Conservation (phyloP, 2,113 vertebrate species). For the Sterna hirundo region DNA sequence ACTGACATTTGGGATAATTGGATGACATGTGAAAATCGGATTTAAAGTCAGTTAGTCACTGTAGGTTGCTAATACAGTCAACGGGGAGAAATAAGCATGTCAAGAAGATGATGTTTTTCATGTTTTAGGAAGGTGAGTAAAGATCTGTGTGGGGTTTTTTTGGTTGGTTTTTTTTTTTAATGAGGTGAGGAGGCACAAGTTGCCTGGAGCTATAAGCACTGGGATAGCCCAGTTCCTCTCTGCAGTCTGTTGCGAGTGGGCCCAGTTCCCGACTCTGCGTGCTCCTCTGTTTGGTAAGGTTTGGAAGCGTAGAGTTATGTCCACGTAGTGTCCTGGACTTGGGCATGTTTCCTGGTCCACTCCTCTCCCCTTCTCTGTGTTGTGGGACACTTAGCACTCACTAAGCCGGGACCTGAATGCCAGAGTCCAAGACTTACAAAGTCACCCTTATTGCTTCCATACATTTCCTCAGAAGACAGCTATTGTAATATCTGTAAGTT, state of each 20-base stretch:
- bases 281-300: accelerated
- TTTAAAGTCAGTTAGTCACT: conserved; percentile 14
- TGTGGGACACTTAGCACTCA: accelerated
- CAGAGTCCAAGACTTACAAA: not conserved
- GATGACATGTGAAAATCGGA: not conserved
- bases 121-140: not conserved
- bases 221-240: not conserved
- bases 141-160: not conserved
- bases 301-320: not conserved
- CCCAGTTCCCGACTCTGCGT: not conserved
- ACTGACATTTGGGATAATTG: not conserved
- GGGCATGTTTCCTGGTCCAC: not conserved
- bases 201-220: not conserved
- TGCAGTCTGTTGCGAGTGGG: not conserved
- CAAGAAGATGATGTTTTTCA: not conserved
- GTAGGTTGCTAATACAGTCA: not conserved
- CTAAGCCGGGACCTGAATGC: not conserved
- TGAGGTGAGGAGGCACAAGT: not conserved
- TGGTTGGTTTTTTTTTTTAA: not conserved
- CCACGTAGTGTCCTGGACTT: not conserved
- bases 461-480: not conserved
- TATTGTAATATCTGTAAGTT: not conserved
- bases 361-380: not conserved
- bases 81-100: not conserved
- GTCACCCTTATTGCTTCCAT: not conserved